Evolutionary conservation across 1,140 invertebrate genomes (phyloP).

Genomic region (Drosophila fuyamai): DNA sequence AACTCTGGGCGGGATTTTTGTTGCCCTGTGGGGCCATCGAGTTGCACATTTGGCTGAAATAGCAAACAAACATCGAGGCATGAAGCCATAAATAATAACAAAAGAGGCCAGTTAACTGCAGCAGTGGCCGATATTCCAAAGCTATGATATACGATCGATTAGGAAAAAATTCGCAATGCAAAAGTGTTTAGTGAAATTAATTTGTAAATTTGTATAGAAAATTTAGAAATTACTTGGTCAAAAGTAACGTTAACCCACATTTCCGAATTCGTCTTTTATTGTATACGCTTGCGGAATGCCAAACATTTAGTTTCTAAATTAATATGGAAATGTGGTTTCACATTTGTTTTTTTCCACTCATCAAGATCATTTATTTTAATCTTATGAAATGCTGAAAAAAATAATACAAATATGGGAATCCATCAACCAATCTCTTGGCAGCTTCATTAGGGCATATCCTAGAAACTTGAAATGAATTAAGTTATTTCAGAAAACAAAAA

Average conservation of each 20-base stretch:
- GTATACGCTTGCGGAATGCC: too few species aligned
- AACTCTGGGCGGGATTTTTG: constrained; percentile 8
- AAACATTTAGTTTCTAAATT: background rate
- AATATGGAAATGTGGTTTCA: too few species aligned
- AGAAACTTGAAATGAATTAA: constrained; percentile 26
- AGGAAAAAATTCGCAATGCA: background rate
- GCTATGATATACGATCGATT: constrained; percentile 25
- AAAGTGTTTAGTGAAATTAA: background rate
- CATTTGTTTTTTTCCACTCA: background rate
- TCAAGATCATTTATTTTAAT: background rate
- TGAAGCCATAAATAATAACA: constrained; percentile 52
- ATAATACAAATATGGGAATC: constrained; percentile 19
- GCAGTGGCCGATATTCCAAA: constrained; percentile 7
- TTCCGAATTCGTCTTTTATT: too few species aligned
- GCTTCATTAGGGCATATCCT: constrained; percentile 36
- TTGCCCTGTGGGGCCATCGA: constrained; percentile 32
- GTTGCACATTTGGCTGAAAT: constrained; percentile 45
- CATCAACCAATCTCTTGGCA: constrained; percentile 21
- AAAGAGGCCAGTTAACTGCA: constrained; percentile 40
- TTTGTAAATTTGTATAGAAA: background rate
- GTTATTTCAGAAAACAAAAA: constrained; percentile 44
- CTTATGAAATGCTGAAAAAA: background rate
- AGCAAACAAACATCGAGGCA: constrained; percentile 37
- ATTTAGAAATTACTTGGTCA: too few species aligned
- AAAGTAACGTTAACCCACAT: too few species aligned